Base-by-base conservation (phyloP, 2,797 vertebrate species). In the Pseudochirops corinnae region DNA sequence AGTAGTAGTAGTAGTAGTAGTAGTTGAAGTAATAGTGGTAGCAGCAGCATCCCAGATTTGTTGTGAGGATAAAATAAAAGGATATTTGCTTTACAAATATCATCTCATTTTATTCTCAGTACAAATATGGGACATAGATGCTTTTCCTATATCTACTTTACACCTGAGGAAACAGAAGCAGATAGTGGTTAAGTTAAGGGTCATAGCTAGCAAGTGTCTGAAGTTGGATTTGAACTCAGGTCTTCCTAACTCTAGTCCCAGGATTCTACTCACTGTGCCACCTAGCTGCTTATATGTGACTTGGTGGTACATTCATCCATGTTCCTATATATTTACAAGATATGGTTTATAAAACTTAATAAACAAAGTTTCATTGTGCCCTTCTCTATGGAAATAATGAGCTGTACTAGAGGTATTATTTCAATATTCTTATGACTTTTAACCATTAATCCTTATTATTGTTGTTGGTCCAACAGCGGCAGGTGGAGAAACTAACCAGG, bases 401-500 rank as follows among this genome's bases (percentile, higher is more conserved):
- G 96, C 92, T 93, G 82, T 93, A 94, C 90, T 97, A 90, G 94
- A 90, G 82, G 16, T 96, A 67, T 91, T 92, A 46, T 93, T 91
- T 91, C 98, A 97, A 97, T 97, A 33, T 52, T 67, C 94, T 82
- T 95, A 2, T 97, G 96, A 13, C 57, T 95, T 97, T 96, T 94
- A 98, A 98, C 95, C 93, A 62, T 97, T 96, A 56, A 97, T 98
- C 95, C 94, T 94, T 93, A 46, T 53, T 93, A 87, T 97, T 87
- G 91, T 97, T 98, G 94, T 98, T 98, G 62, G 96, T 97, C 57
- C 98, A 98, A 99, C 99, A 97, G 97, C 99, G 98, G 98, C 98
- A 97, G 98, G 97, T 97, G 98, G 98, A 96, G 98, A 99, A 97
- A 98, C 99, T 94, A 99, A 99, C 96, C 99, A 99, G 98, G 99